Evolutionary conservation across 2,888 invertebrate species (phyloP).

Genomic region (Zeuzera pyrina): DNA sequence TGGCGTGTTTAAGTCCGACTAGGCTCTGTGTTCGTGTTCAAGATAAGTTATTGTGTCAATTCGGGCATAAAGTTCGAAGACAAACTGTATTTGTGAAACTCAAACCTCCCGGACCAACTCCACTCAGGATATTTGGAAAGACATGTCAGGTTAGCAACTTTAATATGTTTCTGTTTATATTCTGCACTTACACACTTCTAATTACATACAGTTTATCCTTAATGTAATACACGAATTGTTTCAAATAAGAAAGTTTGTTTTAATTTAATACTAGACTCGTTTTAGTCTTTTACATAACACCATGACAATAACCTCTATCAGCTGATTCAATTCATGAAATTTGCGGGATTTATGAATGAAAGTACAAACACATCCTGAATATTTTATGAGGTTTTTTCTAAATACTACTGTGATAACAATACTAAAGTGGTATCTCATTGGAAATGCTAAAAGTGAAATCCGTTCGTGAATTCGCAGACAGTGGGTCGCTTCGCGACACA

Average conservation of each 20-base stretch:
- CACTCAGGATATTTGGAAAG: conserved; percentile 68
- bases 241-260: conserved; percentile 13
- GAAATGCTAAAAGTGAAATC: conserved; percentile 66
- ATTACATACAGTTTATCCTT: too few species aligned
- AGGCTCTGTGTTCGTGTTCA: conserved; percentile 86
- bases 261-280: conserved; percentile 20
- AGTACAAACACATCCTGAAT: conserved; percentile 23
- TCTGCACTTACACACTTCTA: too few species aligned
- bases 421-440: conserved; percentile 25
- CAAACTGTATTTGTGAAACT: conserved; percentile 80
- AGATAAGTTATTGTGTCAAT: conserved; percentile 86
- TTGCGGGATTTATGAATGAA: conserved; percentile 4
- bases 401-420: background rate
- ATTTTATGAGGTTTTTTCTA: background rate
- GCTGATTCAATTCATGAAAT: conserved; percentile 23
- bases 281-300: conserved; percentile 41
- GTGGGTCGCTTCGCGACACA: conserved; percentile 54
- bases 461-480: conserved; percentile 40
- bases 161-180: conserved; percentile 7
- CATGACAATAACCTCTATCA: conserved; percentile 44
- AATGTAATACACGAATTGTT: conserved; percentile 4
- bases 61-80: conserved; percentile 79
- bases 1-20: conserved; percentile 88
- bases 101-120: conserved; percentile 76
- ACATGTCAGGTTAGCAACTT: conserved; percentile 59